These are phyloP conservation scores for Pseudococcus longispinus DNA, from an alignment of 2,888 invertebrate species.

Conservation along the genomic window DNA sequence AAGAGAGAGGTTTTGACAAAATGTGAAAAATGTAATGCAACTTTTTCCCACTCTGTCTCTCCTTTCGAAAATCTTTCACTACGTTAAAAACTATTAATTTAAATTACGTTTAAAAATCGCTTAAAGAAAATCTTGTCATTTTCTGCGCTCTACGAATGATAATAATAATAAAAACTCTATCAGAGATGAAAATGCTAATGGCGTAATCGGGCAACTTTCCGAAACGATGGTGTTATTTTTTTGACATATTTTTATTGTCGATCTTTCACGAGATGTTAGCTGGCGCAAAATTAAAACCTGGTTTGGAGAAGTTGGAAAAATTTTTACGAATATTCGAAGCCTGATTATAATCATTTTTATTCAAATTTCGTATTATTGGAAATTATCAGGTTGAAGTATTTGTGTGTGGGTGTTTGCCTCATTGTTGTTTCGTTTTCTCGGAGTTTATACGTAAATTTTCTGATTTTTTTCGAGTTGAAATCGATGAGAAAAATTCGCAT, in stretches of 20 bases:
- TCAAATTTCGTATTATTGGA: background rate
- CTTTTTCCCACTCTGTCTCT: constrained; percentile 11
- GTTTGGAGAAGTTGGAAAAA: background rate
- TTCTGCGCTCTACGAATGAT: background rate
- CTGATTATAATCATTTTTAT: background rate
- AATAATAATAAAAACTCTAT: constrained; percentile 16
- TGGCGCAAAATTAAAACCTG: background rate
- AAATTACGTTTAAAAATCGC: constrained; percentile 32
- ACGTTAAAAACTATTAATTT: constrained; percentile 30
- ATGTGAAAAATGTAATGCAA: constrained; percentile 26
- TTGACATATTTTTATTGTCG: constrained; percentile 17
- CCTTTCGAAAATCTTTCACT: constrained; percentile 23
- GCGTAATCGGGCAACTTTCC: constrained; percentile 15
- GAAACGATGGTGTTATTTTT: constrained; percentile 8
- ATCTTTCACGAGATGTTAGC: background rate
- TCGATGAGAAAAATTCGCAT: background rate
- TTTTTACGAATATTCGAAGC: background rate
- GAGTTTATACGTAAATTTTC: background rate
- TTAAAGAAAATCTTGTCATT: constrained; percentile 25
- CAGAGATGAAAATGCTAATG: constrained; percentile 28
- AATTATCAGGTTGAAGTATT: too few species aligned
- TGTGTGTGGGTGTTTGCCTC: background rate
- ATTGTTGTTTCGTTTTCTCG: background rate
- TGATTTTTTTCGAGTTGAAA: background rate
- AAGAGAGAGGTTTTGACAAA: background rate